Conservation (phyloP, 2,888 invertebrate species). For the Melanotus villosus region DNA sequence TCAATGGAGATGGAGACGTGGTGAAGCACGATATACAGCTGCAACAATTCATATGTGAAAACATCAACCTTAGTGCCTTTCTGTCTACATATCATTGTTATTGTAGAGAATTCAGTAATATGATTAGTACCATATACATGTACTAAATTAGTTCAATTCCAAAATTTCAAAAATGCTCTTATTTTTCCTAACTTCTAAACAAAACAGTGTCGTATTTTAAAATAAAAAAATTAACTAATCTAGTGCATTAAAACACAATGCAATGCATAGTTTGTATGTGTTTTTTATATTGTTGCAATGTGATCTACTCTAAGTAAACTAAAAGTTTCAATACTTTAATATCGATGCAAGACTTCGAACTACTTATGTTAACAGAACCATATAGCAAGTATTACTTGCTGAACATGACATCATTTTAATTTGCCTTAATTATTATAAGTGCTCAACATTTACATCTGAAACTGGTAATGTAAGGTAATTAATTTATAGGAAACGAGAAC, state of each 20-base stretch:
- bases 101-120: conserved; percentile 5
- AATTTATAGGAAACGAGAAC: too few species aligned
- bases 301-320: neutral
- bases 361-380: too few species aligned
- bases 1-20: conserved; percentile 92
- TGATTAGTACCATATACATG: neutral
- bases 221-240: too few species aligned
- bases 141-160: neutral
- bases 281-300: neutral
- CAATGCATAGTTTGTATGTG: neutral
- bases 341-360: too few species aligned
- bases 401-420: too few species aligned
- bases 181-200: neutral
- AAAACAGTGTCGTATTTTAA: too few species aligned
- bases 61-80: conserved; percentile 11
- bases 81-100: conserved; percentile 22
- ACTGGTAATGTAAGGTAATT: too few species aligned
- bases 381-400: too few species aligned
- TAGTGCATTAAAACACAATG: neutral
- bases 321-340: too few species aligned
- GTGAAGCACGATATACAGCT: conserved; percentile 94
- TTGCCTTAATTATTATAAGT: too few species aligned
- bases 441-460: too few species aligned
- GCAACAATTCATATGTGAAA: conserved; percentile 94
- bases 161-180: neutral